A percentile compares a stretch with the other conserved stretches of the same genome.
phyloP scores from a whole-genome alignment of 2,888 invertebrate genomes.

The Sthenelais limicola region DNA sequence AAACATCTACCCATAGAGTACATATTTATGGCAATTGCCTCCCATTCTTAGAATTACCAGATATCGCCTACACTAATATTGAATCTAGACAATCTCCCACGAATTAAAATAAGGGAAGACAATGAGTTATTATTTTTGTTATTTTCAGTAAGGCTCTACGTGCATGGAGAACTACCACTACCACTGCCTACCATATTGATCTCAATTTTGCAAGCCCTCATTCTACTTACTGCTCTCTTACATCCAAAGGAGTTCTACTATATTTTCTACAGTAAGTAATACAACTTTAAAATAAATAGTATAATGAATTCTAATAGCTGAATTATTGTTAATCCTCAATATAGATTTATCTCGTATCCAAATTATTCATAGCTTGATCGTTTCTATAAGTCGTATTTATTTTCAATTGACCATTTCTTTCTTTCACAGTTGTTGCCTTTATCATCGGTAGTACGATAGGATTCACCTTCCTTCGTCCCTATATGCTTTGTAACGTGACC shows the following conservation, averaged over 20 bases:
- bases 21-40: too few species aligned
- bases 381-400: neutral
- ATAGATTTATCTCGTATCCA: neutral
- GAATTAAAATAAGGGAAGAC: too few species aligned
- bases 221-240: neutral
- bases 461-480: constrained; percentile 21
- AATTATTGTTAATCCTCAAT: neutral
- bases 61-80: too few species aligned
- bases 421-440: constrained; percentile 7
- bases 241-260: constrained; percentile 36
- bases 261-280: constrained; percentile 20
- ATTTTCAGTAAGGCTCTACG: too few species aligned
- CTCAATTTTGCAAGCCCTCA: neutral
- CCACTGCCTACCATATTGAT: constrained; percentile 12
- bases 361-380: neutral
- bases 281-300: neutral
- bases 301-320: neutral
- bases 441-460: constrained; percentile 11
- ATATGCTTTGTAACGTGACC: constrained; percentile 32
- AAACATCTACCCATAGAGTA: too few species aligned
- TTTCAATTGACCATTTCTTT: neutral
- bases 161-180: too few species aligned
- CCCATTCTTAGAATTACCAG: too few species aligned
- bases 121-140: too few species aligned
- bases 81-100: too few species aligned